Conservation (phyloP, 2,797 vertebrate genomes). For the Cygnus olor region DNA sequence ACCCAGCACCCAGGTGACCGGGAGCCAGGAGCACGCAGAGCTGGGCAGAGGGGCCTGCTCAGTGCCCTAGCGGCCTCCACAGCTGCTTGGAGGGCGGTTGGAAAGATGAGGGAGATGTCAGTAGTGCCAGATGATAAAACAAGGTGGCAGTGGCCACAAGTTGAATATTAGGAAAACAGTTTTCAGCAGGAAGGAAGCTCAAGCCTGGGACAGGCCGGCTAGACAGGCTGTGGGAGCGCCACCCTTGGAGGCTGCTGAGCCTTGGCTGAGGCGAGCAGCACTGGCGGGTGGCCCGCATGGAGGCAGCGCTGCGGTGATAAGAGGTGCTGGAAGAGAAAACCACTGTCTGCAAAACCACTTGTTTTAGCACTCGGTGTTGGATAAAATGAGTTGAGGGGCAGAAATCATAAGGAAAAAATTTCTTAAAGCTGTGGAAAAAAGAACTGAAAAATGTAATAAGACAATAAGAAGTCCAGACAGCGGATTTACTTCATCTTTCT, state of each 20-base stretch:
- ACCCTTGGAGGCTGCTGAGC: conserved; percentile 22
- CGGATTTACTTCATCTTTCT: neutral
- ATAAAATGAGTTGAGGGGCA: neutral
- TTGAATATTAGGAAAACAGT: neutral
- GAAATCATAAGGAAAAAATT: neutral
- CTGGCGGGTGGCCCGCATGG: neutral
- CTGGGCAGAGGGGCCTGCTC: neutral
- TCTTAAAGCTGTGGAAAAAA: neutral
- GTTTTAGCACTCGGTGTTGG: neutral
- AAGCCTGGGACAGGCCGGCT: conserved; percentile 42
- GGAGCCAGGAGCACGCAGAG: neutral
- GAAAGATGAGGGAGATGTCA: neutral
- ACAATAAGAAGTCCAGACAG: neutral
- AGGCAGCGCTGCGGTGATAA: conserved; percentile 37
- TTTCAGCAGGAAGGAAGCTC: conserved; percentile 25
- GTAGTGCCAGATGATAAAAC: neutral
- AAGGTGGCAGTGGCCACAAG: neutral
- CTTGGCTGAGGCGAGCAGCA: neutral
- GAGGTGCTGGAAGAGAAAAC: conserved; percentile 23
- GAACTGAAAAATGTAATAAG: neutral
- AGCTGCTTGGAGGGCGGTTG: neutral
- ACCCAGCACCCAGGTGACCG: fast-evolving
- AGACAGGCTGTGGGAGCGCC: conserved; percentile 38
- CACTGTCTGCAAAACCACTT: conserved; percentile 23
- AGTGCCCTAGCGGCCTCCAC: fast-evolving